Evolutionary conservation across 1,140 invertebrate species (phyloP).

Genomic region (Trypoxylus dichotomus): DNA sequence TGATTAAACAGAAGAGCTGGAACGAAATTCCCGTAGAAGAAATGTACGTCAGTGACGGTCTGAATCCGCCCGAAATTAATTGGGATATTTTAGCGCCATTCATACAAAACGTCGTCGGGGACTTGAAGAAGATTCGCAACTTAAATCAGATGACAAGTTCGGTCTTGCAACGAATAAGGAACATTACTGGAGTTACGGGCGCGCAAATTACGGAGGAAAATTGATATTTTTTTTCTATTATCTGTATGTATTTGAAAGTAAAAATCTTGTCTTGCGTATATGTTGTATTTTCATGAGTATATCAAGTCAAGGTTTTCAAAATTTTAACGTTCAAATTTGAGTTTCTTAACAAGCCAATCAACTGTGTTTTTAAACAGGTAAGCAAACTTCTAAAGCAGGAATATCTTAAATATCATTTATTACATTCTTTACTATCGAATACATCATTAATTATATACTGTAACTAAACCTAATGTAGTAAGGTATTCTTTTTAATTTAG

Average conservation of each 20-base stretch:
- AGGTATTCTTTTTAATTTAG: too few species aligned
- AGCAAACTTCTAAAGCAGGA: too few species aligned
- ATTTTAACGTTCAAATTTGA: too few species aligned
- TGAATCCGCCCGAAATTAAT: slow-evolving; percentile 31
- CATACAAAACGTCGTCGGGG: slow-evolving; percentile 25
- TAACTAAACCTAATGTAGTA: too few species aligned
- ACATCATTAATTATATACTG: too few species aligned
- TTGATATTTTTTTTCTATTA: background rate
- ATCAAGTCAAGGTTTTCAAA: too few species aligned
- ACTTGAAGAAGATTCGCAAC: slow-evolving; percentile 25
- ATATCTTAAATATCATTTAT: too few species aligned
- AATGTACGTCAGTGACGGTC: slow-evolving; percentile 24
- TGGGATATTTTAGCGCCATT: slow-evolving; percentile 28
- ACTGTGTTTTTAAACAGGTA: too few species aligned
- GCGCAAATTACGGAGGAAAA: background rate
- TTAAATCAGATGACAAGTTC: slow-evolving; percentile 31
- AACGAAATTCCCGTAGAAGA: slow-evolving; percentile 4
- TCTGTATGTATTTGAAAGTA: background rate
- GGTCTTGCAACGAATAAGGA: slow-evolving; percentile 29
- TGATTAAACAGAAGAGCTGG: slow-evolving; percentile 19
- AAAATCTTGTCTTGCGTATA: background rate
- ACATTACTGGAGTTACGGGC: background rate
- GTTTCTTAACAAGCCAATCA: too few species aligned
- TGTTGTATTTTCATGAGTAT: too few species aligned
- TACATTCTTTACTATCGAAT: too few species aligned